Conservation (phyloP, 2,888 invertebrate species). For the Aphrophora alni region DNA sequence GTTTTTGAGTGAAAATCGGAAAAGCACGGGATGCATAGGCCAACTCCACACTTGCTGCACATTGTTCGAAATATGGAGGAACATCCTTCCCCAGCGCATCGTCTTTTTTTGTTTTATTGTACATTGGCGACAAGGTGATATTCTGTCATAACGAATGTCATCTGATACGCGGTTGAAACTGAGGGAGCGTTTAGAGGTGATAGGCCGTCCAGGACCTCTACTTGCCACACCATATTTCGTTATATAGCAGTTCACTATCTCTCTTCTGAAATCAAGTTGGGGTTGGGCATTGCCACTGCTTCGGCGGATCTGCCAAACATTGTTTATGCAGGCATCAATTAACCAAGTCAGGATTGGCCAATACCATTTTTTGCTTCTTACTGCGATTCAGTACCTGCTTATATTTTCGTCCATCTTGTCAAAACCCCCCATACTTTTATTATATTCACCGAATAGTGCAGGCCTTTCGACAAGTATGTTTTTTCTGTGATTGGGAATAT, state of each 20-base stretch:
- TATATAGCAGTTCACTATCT: constrained; percentile 13
- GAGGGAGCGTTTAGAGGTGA: not conserved
- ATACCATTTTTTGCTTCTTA: constrained; percentile 37
- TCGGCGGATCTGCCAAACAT: constrained; percentile 27
- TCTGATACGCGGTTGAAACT: no score
- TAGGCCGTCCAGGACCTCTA: constrained; percentile 26
- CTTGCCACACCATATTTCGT: constrained; percentile 10
- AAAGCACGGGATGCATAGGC: no score
- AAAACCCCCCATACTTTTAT: not conserved
- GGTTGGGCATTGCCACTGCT: constrained; percentile 3
- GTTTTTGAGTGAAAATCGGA: no score
- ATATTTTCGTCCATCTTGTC: not conserved
- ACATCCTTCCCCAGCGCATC: no score
- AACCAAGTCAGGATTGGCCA: constrained; percentile 39
- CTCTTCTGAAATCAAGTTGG: constrained; percentile 27
- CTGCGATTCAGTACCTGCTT: not conserved
- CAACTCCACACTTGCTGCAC: no score
- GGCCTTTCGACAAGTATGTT: not conserved
- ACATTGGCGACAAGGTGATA: no score
- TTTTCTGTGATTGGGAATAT: not conserved
- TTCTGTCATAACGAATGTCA: no score
- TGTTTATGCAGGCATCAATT: constrained; percentile 32
- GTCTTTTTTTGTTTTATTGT: no score
- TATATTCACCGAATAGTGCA: not conserved
- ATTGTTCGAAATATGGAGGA: no score